phyloP scores from a whole-genome alignment of 2,888 invertebrate species.

The Synanthedon myopaeformis region DNA sequence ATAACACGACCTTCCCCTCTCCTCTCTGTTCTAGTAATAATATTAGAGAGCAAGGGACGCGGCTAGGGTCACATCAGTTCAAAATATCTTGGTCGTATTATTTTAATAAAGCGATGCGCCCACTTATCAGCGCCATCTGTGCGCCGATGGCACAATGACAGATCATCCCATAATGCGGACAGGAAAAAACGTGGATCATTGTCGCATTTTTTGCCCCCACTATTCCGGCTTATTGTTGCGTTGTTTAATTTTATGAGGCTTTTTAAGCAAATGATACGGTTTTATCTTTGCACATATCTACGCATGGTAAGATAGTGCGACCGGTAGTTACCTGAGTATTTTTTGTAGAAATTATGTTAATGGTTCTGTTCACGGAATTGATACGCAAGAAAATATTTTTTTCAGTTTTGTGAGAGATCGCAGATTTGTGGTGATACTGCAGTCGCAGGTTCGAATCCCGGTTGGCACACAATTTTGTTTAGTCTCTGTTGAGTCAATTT shows the following conservation, averaged over 20 bases:
- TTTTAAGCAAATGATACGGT: slow-evolving; percentile 69
- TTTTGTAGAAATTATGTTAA: not conserved
- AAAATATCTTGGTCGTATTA: slow-evolving; percentile 30
- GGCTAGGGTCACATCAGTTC: slow-evolving; percentile 13
- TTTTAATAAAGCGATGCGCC: slow-evolving; percentile 59
- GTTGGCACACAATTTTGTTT: no score
- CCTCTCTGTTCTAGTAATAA: slow-evolving; percentile 6
- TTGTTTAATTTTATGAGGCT: slow-evolving; percentile 64
- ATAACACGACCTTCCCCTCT: slow-evolving; percentile 24
- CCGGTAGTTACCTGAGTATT: slow-evolving; percentile 8
- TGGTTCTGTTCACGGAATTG: not conserved
- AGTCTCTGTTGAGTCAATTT: no score
- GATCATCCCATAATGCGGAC: slow-evolving; percentile 65
- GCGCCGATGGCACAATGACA: slow-evolving; percentile 50
- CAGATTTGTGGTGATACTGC: no score
- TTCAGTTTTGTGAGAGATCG: no score
- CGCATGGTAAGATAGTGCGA: slow-evolving; percentile 26
- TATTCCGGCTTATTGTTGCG: slow-evolving; percentile 56
- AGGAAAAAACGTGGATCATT: slow-evolving; percentile 41
- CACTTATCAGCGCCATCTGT: slow-evolving; percentile 62
- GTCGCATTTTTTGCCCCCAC: slow-evolving; percentile 42
- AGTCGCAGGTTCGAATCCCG: no score
- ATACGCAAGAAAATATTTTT: no score
- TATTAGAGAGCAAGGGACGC: not conserved
- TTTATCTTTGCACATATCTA: slow-evolving; percentile 47